Evolutionary conservation across 2,113 vertebrate genomes (phyloP).

Genomic region (Poecile atricapillus): DNA sequence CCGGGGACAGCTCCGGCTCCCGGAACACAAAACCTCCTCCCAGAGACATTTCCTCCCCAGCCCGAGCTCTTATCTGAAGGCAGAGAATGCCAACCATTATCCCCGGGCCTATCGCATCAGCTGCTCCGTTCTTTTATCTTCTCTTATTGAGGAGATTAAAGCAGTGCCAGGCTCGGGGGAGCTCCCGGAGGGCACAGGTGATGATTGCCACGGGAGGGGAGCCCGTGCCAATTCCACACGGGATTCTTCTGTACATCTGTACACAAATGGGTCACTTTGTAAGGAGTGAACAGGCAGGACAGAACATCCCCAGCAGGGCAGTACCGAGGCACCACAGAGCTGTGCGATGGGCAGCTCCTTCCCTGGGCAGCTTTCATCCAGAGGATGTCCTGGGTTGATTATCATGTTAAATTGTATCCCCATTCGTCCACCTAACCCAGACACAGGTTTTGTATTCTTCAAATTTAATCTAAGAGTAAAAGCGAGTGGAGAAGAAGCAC

Average conservation of each 20-base stretch:
- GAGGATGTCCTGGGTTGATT: too few relatives aligned
- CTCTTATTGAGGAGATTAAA: constrained; percentile 18
- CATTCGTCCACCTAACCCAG: too few relatives aligned
- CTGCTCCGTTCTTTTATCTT: constrained; percentile 28
- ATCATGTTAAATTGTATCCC: too few relatives aligned
- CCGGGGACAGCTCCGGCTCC: background rate
- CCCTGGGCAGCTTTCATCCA: background rate
- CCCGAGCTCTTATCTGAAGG: background rate
- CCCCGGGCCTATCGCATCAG: background rate
- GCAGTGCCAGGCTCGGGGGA: background rate
- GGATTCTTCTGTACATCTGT: background rate
- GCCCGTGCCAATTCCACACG: background rate
- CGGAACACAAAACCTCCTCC: background rate
- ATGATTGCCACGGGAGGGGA: background rate
- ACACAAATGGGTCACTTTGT: background rate
- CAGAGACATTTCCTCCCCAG: background rate
- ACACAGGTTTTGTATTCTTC: too few relatives aligned
- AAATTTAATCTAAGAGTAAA: too few relatives aligned
- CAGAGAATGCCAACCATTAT: background rate
- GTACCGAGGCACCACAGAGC: rapidly evolving
- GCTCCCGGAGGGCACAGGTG: background rate
- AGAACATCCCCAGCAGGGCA: background rate
- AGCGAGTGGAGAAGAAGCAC: too few relatives aligned
- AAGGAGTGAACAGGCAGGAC: rapidly evolving
- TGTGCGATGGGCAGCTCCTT: rapidly evolving